Base-by-base conservation (phyloP, 2,113 vertebrate species). In the Varanus salvator region DNA sequence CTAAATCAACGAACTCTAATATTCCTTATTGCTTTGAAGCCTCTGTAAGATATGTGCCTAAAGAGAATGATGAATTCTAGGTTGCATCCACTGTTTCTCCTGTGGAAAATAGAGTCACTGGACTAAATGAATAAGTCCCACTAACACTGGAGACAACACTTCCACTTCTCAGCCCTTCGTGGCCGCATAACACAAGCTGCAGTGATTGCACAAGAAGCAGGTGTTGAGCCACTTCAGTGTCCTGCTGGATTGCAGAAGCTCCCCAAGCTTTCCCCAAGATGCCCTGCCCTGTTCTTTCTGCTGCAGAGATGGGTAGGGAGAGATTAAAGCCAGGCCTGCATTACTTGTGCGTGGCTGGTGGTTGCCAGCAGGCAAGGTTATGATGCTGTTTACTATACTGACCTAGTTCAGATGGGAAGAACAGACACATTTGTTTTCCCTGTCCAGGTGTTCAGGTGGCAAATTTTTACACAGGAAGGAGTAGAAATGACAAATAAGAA, bases 401-500 rank as follows among this genome's bases (percentile, higher is more conserved):
- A n/a, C 80, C 71, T 83, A 76, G 50, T 89, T 89, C 31, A 34
- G 23, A 83, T 52, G 71, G n/a, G 31, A 80, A 23, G 23, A 78
- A 27, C 60, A 85, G 60, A 23, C 64, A 68, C 31, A 31, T 48
- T 50, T 89, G 72, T 89, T 84, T 75, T 89, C 60, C 69, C 44
- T 87, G 71, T 83, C 54, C 71, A 76, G 44, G 23, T 87, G 60
- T 76, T 75, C 57, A 5, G 21, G 23, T 34, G 29, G 29, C 21
- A 85, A 66, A 48, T 71, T 80, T 66, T 82, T 82, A 52, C 14
- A 75, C 31, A 68, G 50, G 21, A 85, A 76, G 48, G 74, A 54
- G 29, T 78, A 48, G 83, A 90, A 80, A 90, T 85, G 23, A 72
- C 72, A 85, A 64, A 75, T 71, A 81, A 31, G 52, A 86, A 80